phyloP scores from a whole-genome alignment of 2,888 invertebrate species.

The Prostheceraeus crozeri region DNA sequence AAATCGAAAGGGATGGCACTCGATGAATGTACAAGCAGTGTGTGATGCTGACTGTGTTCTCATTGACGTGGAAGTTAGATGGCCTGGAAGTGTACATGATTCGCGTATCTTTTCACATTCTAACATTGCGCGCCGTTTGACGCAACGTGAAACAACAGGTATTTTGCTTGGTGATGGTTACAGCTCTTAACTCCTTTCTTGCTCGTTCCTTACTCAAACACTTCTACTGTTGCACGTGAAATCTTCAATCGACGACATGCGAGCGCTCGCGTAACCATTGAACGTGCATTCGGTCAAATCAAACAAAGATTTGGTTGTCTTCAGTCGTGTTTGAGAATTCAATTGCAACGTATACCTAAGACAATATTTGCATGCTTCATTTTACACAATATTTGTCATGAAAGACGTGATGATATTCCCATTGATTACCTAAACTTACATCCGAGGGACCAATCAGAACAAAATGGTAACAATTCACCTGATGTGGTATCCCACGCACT shows the following conservation, averaged over 20 bases:
- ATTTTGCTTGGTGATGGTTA: constrained; percentile 22
- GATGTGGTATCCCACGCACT: no score
- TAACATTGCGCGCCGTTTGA: background rate
- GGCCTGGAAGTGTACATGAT: constrained; percentile 22
- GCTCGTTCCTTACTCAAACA: no score
- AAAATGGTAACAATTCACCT: no score
- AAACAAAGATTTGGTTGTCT: constrained; percentile 21
- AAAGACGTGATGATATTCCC: background rate
- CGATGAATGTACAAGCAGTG: constrained; percentile 13
- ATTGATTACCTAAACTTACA: background rate
- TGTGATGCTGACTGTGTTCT: constrained; percentile 12
- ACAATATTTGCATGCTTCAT: background rate
- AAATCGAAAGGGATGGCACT: constrained; percentile 11
- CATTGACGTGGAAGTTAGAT: constrained; percentile 10
- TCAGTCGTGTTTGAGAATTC: background rate
- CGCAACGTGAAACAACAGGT: background rate
- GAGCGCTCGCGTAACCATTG: background rate
- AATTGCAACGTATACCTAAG: constrained; percentile 1
- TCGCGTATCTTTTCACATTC: constrained; percentile 6
- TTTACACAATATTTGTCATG: background rate
- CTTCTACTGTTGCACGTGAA: background rate
- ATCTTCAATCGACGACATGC: background rate
- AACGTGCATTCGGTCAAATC: constrained; percentile 3
- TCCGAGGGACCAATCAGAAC: background rate
- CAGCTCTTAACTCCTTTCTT: no score